Base-by-base conservation (phyloP, 1,140 invertebrate genomes). In the Archegozetes longisetosus region DNA sequence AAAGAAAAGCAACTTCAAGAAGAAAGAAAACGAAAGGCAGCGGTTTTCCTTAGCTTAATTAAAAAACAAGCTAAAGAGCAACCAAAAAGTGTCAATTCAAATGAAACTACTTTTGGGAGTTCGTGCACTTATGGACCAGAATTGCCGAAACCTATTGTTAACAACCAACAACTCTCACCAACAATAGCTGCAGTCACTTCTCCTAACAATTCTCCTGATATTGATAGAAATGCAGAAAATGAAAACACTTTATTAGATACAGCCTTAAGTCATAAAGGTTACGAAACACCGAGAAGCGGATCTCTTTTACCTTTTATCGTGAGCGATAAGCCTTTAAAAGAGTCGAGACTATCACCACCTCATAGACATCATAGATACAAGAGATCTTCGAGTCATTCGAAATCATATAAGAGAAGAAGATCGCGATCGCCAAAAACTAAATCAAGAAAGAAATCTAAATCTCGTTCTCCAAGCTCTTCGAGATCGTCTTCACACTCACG, bases 1-100 rank as follows among this genome's bases (percentile, higher is more conserved):
- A 20, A 61, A 58, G 80, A 85, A 64, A 78, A 80, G 66, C 81
- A 82, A 52, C 65, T 85, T 3, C 83, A 86, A 66, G 67, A 81
- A 26, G 84, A 86, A 66, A 71, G 84, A 3, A 85, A 84, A 66
- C 77, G 78, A 14, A 75, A 74, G 64, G 74, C 73, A 27, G 71
- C 72, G 32, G 65, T 75, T 62, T 76, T 76, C 65, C 67, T 76
- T 12, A 72, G 69, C 40, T 70, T 72, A 62, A 55, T 76, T 3
- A 70, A 70, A 57, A 48, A 52, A 12, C 32, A 40, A 40, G 20
- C 50, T 51, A 51, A 51, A 26, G 20, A 9, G 50, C 20, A 51
- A 51, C 4, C 12, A 4, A 51, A 51, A 51, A 9, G 6, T 9
- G 24, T 46, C 14, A 51, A 58, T 50, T 26, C 26, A 26, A n/a